Evolutionary conservation across 2,797 vertebrate species (phyloP), one percentile per base, ranked within the genome.

Genomic region (Liasis olivaceus): DNA sequence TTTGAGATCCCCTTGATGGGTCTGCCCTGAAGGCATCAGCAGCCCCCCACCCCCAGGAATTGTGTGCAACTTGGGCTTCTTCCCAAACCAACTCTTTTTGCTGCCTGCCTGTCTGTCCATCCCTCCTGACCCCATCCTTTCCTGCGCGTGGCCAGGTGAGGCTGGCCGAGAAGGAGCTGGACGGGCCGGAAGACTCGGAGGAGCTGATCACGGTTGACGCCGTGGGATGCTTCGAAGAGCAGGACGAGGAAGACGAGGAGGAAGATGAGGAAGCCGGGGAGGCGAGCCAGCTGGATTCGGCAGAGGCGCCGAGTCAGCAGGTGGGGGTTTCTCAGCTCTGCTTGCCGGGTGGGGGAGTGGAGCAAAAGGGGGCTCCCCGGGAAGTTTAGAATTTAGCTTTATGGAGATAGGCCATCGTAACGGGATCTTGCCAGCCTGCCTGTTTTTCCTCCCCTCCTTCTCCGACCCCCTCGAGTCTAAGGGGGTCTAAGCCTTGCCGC

Each of bases 121-220:
- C 11, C 26, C 28, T 91, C 47, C 7, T 42, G 7, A 42, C 60
- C 28, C 51, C 62, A 15, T 6, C 7, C 13, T 9, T 69, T 4
- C 26, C 26, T 17, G 0, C 88, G 54, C 28, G 3, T 95, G 87
- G 31, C 93, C 69, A 98, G 97, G 94, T 98, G 84, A 98, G 97
- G 92, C 92, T 96, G 6, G 95, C 97, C 1, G 98, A 98, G 95
- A 98, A 98, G 93, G 98, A 98, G n/a, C 31, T 94, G 7, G 97
- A 98, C 0, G 97, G 98, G 42, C 98, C 97, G 8, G 98, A 98
- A 58, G 98, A 97, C 2, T 98, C 98, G 1, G 98, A 98, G 84
- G 98, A 98, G 42, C 97, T 99, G 94, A 98, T 98, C 91, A 97
- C 98, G 0, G 98, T 98, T 88, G 98, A 99, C 63, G 98, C 98